Evolutionary conservation across 1,140 invertebrate genomes (phyloP), one percentile per base, ranked within the genome.

Genomic region (Saxidomus purpurata): DNA sequence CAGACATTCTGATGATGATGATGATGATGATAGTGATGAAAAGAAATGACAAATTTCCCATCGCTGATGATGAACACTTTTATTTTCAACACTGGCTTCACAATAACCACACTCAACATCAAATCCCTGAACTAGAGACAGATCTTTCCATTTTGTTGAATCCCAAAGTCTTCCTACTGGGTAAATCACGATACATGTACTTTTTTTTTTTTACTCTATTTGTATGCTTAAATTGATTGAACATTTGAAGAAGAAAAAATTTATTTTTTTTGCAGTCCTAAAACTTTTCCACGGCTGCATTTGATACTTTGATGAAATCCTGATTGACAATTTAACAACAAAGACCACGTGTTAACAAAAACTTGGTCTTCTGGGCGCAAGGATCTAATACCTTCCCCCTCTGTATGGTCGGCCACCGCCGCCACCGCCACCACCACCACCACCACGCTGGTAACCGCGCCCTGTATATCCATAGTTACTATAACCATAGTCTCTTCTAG

Each of bases 401-500:
- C 74, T 69, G 49, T 52, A 80, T 36, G 76, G 76, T 9, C 63
- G 47, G n/a, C 77, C 79, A 40, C 87, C 87, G 74, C 77, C 76
- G 61, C 77, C 77, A 31, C 69, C 47, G 38, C 84, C 84, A 31
- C 87, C 4, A 43, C 43, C 43, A 43, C 43, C 43, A 43, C 43
- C 6, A 43, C 43, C 43, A 43, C n/a, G n/a, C 38, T 36, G 47
- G 31, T 88, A 88, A 49, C 61, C 52, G 2, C 85, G 28, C 34
- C 49, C 28, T n/a, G 36, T 47, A 55, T 40, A 67, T 43, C 67
- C 87, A 71, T 89, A 89, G 22, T 69, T 69, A 40, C 77, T 59
- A 19, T 80, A 81, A 38, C 87, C 87, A 25, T 71, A 38, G 36
- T 71, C 87, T n/a, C 40, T 61, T 92, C 86, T 92, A 92, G n/a